Conservation (phyloP, 2,113 vertebrate genomes). For the Butorides virescens region DNA sequence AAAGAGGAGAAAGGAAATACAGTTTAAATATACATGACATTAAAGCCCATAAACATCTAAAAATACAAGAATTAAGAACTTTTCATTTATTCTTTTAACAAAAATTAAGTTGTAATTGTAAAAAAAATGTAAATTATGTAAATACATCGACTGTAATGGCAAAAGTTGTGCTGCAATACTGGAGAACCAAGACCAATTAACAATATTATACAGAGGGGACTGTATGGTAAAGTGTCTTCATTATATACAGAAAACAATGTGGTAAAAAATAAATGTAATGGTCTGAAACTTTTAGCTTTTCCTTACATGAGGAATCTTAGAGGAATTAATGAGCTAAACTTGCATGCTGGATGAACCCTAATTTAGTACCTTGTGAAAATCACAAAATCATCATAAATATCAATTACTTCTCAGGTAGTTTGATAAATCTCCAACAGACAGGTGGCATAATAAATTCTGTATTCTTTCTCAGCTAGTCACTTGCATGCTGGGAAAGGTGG, state of each 20-base stretch:
- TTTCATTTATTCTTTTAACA: neutral
- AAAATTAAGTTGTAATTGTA: neutral
- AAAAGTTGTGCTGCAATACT: neutral
- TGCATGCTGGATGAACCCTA: conserved; percentile 1
- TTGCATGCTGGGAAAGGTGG: conserved; percentile 55
- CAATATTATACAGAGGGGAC: neutral
- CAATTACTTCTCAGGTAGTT: conserved; percentile 25
- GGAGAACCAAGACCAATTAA: neutral
- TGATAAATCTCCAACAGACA: conserved; percentile 55
- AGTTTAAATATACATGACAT: neutral
- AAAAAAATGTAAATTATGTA: neutral
- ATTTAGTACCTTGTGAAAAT: conserved; percentile 35
- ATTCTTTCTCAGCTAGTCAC: conserved; percentile 23
- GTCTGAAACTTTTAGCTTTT: neutral
- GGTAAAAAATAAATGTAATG: neutral
- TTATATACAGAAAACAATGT: neutral
- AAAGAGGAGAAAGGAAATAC: neutral
- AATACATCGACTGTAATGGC: neutral
- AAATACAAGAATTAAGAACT: neutral
- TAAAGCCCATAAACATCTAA: neutral
- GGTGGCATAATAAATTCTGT: conserved; percentile 62
- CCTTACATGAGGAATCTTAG: neutral
- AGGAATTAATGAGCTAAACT: conserved; percentile 29
- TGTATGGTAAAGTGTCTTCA: neutral
- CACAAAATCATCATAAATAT: conserved; percentile 59